Percentiles rank a stretch among this genome's conserved stretches.
Conservation (phyloP, 2,797 vertebrate genomes). For the Neoniphon sammara region DNA sequence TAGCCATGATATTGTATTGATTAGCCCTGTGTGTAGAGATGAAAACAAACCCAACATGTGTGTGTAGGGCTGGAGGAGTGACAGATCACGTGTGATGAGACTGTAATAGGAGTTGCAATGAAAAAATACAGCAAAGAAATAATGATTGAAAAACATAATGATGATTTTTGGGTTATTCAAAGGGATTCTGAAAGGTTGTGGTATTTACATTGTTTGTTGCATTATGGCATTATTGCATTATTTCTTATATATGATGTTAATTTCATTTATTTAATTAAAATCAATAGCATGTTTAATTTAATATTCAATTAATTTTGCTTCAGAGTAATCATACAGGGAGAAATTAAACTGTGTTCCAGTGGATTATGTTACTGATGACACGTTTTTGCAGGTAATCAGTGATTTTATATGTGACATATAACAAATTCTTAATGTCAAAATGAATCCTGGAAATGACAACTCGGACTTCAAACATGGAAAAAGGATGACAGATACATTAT, state of each 20-base stretch:
- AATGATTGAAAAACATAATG: background rate
- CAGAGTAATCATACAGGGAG: background rate
- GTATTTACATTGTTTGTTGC: no score
- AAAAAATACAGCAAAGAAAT: background rate
- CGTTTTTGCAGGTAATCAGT: background rate
- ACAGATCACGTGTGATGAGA: no score
- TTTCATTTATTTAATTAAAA: background rate
- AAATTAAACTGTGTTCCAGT: background rate
- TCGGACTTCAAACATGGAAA: no score
- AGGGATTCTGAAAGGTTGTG: no score
- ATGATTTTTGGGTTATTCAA: no score
- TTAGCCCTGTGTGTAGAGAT: background rate
- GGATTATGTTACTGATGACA: background rate
- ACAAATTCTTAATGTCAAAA: background rate
- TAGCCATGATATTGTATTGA: background rate
- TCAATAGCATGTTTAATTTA: background rate
- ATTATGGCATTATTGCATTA: no score
- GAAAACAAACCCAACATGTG: background rate
- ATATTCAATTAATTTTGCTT: background rate
- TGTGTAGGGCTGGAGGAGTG: background rate
- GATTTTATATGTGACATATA: background rate
- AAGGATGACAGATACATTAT: no score
- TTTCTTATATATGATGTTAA: no score
- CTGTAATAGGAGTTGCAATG: background rate
- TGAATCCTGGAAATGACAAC: no score